Conservation (phyloP, 2,888 invertebrate species). For the Rapana venosa region DNA sequence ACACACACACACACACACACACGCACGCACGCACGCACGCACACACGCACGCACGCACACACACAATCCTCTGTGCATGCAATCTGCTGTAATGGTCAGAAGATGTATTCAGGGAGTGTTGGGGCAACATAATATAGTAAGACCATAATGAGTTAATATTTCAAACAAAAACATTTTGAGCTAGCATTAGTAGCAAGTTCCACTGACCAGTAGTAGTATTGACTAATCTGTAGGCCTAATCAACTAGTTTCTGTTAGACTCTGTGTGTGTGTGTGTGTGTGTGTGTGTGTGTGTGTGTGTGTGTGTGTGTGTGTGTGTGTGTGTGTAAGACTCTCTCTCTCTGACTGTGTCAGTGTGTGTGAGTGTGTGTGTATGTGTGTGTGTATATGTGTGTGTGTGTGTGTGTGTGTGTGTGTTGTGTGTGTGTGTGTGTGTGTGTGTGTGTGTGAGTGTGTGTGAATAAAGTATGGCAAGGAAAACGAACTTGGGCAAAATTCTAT, state of each 20-base stretch:
- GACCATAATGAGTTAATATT: too few species aligned
- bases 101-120: too few species aligned
- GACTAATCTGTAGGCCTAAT: too few species aligned
- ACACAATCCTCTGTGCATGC: not conserved
- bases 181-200: too few species aligned
- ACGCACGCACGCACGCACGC: not conserved
- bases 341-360: not conserved
- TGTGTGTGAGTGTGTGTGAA: not conserved
- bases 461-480: not conserved
- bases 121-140: too few species aligned
- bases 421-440: constrained; percentile 15
- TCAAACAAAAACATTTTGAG: too few species aligned
- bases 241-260: too few species aligned
- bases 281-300: constrained; percentile 2
- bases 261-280: constrained; percentile 15
- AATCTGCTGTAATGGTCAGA: too few species aligned
- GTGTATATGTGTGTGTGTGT: not conserved
- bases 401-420: constrained; percentile 6
- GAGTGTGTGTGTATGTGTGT: not conserved
- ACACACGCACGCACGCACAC: not conserved
- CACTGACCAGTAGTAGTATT: too few species aligned
- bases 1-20: constrained; percentile 22
- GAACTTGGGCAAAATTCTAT: too few species aligned
- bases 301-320: not conserved
- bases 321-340: not conserved